Base-by-base conservation (phyloP, 2,888 invertebrate genomes). In the Thymelicus lineola region DNA sequence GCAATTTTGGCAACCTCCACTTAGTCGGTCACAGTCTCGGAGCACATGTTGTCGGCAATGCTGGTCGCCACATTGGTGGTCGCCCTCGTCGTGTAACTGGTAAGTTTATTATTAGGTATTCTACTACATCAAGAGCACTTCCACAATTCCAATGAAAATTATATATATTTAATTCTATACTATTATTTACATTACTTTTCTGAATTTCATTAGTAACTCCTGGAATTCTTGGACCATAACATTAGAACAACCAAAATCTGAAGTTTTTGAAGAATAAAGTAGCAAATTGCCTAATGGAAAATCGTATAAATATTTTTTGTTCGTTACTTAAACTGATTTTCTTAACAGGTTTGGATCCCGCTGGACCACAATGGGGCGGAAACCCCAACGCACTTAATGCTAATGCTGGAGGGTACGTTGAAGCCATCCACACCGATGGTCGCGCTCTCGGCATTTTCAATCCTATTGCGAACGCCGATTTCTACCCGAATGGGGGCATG, bases 11-110 rank as follows among this genome's bases (percentile, higher is more conserved):
- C 60, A 74, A 79, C 9, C 74, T 86, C 5, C 86, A 86, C 66
- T 62, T 86, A 7, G 75, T 84, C 6, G 87, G 87, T 0, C 82
- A 80, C 76, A 85, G 85, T 71, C 77, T 86, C 50, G 86, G 86
- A 2, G 86, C 84, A 28, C 86, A 87, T 67, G 75, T 84, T 3
- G 80, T 81, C 5, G 86, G 84, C 1, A 79, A 74, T 36, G 82
- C 82, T 60, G 84, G 85, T 0, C 79, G 84, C 12, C 46, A 59
- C 6, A 74, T 75, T 55, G 74, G 76, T 7, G 74, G 79, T 6
- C 67, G 71, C 7, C 57, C 76, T 14, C 68, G 71, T 0, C 75
- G 82, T 62, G 72, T 81, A 10, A 82, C 80, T 36, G 80, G 79
- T 80, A 57, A 70, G 70, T 42, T 42, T 42, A 12, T 42, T 0